Base-by-base conservation (phyloP, 1,140 invertebrate genomes). In the Caerostris extrusa region DNA sequence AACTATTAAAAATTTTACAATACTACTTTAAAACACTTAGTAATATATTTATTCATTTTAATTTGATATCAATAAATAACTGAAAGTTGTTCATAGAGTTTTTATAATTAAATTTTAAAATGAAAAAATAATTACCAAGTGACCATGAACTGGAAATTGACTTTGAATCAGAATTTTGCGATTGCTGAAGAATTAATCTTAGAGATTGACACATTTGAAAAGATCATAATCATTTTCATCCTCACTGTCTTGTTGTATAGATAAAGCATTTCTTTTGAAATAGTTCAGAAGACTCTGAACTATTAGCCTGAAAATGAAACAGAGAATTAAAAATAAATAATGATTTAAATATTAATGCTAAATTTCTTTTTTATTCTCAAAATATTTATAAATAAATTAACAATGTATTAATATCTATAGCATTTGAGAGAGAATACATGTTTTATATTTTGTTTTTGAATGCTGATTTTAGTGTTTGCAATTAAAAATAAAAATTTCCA, bases 81-180 rank as follows among this genome's bases (percentile, higher is more conserved):
- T 34, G 34, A 34, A 34, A 34, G 34, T 34, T 34, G 34, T 34
- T 34, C 34, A 34, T 34, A 34, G 14, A 83, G 3, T 8, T 57
- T 19, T 57, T 58, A 8, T 3, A 57, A 83, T 19, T 56, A 8
- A 57, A 83, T 7, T 83, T 12, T 57, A n/a, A 7, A 3, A 83
- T 3, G 55, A 83, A 83, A 57, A 34, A 34, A 2, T 17, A 61
- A 60, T 91, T 92, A 92, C 90, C 90, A 17, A 85, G 8, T 55
- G 90, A 91, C 67, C 55, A 93, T 5, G 81, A 90, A 19, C 93
- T 94, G 57, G 61, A 86, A 81, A 94, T 69, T 58, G 93, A 94
- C 61, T 8, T 4, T 19, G 57, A 17, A 58, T 94, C 93, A 58
- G 34, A 58, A 60, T 88, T 92, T 56, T 88, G 83, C 57, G 94